phyloP scores from a whole-genome alignment of 2,888 invertebrate genomes.

The Fragum fragum region DNA sequence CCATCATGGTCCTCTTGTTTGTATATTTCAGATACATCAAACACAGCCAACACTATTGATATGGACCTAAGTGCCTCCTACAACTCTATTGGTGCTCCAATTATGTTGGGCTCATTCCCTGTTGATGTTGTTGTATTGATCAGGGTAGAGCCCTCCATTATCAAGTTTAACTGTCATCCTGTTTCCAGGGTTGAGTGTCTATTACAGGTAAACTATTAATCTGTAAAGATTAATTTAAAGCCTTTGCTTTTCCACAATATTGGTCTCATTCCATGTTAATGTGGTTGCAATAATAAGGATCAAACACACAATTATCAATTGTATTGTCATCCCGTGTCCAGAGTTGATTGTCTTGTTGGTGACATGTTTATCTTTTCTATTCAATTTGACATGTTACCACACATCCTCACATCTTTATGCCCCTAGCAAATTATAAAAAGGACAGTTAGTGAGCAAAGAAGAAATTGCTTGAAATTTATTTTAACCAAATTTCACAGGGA shows the following conservation, averaged over 20 bases:
- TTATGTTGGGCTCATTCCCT: conserved; percentile 91
- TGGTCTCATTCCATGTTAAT: conserved; percentile 95
- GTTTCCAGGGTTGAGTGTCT: conserved; percentile 98
- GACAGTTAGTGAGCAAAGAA: too few species aligned
- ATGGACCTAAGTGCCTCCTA: conserved; percentile 82
- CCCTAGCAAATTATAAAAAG: too few species aligned
- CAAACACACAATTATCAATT: conserved; percentile 99
- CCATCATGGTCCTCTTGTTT: too few species aligned
- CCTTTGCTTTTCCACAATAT: conserved; percentile 75
- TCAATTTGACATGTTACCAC: too few species aligned
- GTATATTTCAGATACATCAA: conserved; percentile 1
- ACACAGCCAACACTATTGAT: conserved; percentile 71
- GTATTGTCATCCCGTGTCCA: conserved; percentile 91
- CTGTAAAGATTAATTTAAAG: too few species aligned
- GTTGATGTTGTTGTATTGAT: conserved; percentile 99
- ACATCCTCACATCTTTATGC: too few species aligned
- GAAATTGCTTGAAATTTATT: too few species aligned
- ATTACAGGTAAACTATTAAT: conserved; percentile 89
- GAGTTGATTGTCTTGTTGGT: background rate
- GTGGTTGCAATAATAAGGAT: conserved; percentile 99
- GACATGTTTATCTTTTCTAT: too few species aligned
- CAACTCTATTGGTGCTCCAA: conserved; percentile 76
- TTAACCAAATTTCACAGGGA: too few species aligned
- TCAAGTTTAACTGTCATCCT: conserved; percentile 98
- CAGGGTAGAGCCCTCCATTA: conserved; percentile 98